phyloP scores from a whole-genome alignment of 2,888 invertebrate genomes.

The Aelia acuminata region DNA sequence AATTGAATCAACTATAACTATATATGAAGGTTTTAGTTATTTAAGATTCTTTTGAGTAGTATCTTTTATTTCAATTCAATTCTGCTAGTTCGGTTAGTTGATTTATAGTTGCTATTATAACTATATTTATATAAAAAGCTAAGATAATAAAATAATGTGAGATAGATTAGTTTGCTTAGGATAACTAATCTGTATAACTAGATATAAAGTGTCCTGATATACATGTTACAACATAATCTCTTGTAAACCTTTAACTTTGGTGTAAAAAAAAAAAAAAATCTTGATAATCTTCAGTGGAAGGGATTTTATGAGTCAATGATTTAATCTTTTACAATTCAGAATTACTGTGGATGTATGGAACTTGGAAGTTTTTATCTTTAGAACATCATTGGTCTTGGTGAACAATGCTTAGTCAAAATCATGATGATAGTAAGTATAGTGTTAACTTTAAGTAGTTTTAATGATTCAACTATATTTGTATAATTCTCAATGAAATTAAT shows the following conservation, averaged over 20 bases:
- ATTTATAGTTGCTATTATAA: background rate
- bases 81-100: background rate
- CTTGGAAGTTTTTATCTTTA: background rate
- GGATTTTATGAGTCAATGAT: background rate
- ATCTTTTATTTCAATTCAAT: no score
- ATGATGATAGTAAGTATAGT: background rate
- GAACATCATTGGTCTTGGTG: background rate
- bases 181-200: background rate
- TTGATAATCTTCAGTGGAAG: background rate
- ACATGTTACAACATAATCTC: background rate
- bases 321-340: background rate
- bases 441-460: background rate
- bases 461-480: background rate
- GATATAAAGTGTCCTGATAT: background rate
- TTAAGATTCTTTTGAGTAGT: no score
- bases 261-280: background rate
- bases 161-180: background rate
- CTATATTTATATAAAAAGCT: background rate
- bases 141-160: no score
- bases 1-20: no score
- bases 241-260: slow-evolving; percentile 1
- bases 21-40: no score
- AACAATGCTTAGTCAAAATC: background rate
- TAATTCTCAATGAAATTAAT: no score
- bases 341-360: background rate